Conservation (phyloP, 2,113 vertebrate species). For the Erpornis zantholeuca region DNA sequence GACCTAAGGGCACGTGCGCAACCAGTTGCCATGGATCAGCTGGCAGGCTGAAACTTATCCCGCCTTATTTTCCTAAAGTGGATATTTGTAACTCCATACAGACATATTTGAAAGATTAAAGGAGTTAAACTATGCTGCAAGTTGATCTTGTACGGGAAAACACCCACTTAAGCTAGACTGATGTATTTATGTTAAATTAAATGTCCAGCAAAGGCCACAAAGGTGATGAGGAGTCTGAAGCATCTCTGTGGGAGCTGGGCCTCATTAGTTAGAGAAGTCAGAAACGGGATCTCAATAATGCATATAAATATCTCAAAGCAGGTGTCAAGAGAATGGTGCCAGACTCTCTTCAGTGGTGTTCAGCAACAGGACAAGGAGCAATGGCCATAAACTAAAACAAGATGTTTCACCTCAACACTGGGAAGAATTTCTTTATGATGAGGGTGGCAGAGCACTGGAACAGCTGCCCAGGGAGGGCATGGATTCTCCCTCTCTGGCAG, state of each 20-base stretch:
- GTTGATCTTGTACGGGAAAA: not conserved
- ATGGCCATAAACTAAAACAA: not conserved
- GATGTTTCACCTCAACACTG: not conserved
- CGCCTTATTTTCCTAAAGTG: not conserved
- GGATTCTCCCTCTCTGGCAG: not conserved
- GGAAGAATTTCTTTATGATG: not conserved
- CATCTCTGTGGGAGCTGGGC: not conserved
- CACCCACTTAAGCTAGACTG: not conserved
- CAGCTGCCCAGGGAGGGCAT: no score
- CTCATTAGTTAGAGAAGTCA: not conserved
- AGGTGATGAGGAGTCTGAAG: not conserved
- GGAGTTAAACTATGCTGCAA: not conserved
- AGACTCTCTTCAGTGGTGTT: no score
- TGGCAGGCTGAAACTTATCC: not conserved
- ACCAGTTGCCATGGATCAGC: not conserved
- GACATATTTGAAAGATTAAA: not conserved
- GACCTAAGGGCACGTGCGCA: accelerated
- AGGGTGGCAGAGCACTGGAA: not conserved
- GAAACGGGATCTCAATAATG: not conserved
- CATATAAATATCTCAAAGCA: not conserved
- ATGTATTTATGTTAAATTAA: not conserved
- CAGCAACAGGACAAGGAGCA: accelerated
- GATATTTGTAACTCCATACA: not conserved
- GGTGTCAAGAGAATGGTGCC: not conserved
- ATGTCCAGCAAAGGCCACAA: not conserved